Evolutionary conservation across 2,888 invertebrate genomes (phyloP).

Genomic region (Stratiomys singularior): DNA sequence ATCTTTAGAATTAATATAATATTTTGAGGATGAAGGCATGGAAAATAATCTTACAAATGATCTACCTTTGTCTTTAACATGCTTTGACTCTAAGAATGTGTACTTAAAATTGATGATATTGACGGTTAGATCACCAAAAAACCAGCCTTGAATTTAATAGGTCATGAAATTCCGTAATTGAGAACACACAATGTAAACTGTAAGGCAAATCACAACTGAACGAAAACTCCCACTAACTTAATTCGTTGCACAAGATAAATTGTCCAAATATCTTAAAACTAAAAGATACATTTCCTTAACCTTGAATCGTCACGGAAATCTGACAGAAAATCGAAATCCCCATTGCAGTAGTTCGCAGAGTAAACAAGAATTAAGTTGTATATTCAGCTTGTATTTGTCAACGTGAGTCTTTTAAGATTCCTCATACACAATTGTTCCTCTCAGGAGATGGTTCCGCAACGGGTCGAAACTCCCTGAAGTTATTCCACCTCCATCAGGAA

Average conservation of each 20-base stretch:
- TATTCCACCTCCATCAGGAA: too few species aligned
- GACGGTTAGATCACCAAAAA: too few species aligned
- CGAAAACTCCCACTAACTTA: not conserved
- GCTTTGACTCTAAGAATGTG: too few species aligned
- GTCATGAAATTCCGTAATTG: too few species aligned
- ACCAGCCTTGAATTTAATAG: too few species aligned
- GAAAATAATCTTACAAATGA: too few species aligned
- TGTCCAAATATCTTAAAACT: not conserved
- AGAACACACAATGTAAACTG: too few species aligned
- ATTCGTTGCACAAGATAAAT: not conserved
- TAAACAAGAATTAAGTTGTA: slow-evolving; percentile 27
- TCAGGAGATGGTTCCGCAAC: not conserved
- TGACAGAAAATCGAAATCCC: slow-evolving; percentile 30
- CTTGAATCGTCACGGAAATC: slow-evolving; percentile 8
- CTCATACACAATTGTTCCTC: not conserved
- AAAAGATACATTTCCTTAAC: slow-evolving; percentile 14
- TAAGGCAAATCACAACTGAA: too few species aligned
- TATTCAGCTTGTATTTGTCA: not conserved
- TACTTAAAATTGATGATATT: too few species aligned
- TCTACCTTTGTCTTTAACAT: too few species aligned
- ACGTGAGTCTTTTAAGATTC: not conserved
- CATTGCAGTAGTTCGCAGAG: not conserved
- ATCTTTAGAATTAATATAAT: too few species aligned
- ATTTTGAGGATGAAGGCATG: too few species aligned
- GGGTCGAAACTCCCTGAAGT: not conserved